These are phyloP conservation scores for Siderastrea radians DNA, from an alignment of 92 coral and sea anemone genomes.

Conservation along the genomic window DNA sequence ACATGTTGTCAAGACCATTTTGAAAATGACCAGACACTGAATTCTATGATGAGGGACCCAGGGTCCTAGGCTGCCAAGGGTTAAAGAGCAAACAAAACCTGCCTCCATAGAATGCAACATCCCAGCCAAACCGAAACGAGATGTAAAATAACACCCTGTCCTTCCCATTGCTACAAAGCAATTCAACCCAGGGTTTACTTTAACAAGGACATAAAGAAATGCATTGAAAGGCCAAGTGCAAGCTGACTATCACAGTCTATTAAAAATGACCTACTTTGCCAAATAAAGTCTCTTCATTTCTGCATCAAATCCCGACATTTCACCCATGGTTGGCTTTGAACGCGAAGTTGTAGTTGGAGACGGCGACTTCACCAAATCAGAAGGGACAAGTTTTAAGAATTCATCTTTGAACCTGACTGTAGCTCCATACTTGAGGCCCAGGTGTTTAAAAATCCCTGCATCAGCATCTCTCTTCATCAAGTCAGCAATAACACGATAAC, in stretches of 20 bases:
- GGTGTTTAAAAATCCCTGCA: slow-evolving; percentile 41
- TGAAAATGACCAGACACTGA: no score
- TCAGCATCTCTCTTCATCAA: slow-evolving; percentile 46
- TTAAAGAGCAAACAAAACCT: no score
- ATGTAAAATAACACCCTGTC: neutral
- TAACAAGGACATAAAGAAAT: neutral
- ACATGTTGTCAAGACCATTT: no score
- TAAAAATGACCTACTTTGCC: slow-evolving; percentile 38
- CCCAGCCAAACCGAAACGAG: no score
- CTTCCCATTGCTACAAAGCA: neutral
- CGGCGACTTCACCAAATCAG: neutral
- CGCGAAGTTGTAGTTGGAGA: slow-evolving; percentile 1
- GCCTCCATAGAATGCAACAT: no score
- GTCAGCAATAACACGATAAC: slow-evolving; percentile 24
- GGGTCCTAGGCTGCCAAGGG: no score
- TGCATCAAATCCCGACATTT: slow-evolving; percentile 51
- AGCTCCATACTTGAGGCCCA: slow-evolving; percentile 53
- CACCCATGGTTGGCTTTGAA: slow-evolving; percentile 55
- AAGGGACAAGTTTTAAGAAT: no score
- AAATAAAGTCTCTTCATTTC: slow-evolving; percentile 45
- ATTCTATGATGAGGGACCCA: no score
- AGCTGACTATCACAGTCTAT: slow-evolving; percentile 33
- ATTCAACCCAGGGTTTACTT: neutral
- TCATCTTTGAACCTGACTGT: slow-evolving; percentile 30
- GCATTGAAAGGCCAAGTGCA: neutral